Conservation (phyloP, 2,113 vertebrate species). For the Neodontobutis hainanensis region DNA sequence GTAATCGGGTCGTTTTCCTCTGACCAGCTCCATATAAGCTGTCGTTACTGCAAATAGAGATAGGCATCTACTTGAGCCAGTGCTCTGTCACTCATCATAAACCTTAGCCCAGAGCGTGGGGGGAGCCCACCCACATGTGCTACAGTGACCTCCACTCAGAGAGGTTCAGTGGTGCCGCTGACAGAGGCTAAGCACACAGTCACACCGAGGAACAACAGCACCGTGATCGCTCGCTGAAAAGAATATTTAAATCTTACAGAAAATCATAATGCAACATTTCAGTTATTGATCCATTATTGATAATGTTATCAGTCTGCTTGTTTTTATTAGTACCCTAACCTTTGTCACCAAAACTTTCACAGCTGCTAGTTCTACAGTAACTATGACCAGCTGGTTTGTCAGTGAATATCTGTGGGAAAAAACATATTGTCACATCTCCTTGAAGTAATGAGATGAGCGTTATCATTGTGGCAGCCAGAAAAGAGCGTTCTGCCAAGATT, state of each 20-base stretch:
- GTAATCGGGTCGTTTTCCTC: constrained; percentile 60
- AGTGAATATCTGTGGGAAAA: constrained; percentile 71
- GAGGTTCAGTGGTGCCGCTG: constrained; percentile 73
- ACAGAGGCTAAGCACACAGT: constrained; percentile 76
- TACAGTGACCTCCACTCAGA: constrained; percentile 66
- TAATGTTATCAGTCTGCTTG: no score
- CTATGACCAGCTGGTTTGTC: constrained; percentile 60
- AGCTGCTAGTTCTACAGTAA: constrained; percentile 60
- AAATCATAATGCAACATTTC: constrained; percentile 6
- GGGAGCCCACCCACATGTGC: constrained; percentile 76
- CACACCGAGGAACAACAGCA: constrained; percentile 57
- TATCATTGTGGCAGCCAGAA: constrained; percentile 39
- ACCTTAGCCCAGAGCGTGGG: constrained; percentile 66
- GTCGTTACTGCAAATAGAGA: constrained; percentile 60
- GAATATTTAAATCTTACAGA: neutral
- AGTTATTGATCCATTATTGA: no score
- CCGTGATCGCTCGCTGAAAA: constrained; percentile 47
- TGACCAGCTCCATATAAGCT: constrained; percentile 52
- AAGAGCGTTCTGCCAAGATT: constrained; percentile 39
- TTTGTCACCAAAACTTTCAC: constrained; percentile 1
- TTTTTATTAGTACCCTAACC: no score
- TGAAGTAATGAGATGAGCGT: constrained; percentile 50
- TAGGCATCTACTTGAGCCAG: constrained; percentile 75
- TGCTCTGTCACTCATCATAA: constrained; percentile 76
- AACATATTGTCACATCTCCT: constrained; percentile 21